Conservation (phyloP, 2,113 vertebrate genomes). For the Gasterosteus aculeatus region DNA sequence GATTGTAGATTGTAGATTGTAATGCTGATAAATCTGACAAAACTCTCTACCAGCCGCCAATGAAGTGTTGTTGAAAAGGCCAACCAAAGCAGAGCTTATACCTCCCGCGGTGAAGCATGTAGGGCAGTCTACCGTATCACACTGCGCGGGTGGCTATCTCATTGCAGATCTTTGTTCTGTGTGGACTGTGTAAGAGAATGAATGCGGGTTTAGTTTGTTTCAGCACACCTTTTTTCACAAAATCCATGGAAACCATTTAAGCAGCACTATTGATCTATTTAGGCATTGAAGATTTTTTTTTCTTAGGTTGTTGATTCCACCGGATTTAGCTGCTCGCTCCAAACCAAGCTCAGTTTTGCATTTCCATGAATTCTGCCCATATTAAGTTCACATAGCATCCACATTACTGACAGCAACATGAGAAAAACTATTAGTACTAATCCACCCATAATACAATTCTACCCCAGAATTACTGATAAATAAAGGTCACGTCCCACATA, state of each 20-base stretch:
- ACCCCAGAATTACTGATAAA: neutral
- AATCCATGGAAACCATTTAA: neutral
- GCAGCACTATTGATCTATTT: neutral
- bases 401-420: neutral
- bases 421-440: neutral
- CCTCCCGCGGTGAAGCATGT: constrained; percentile 67
- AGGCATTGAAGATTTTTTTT: neutral
- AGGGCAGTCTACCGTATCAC: constrained; percentile 53
- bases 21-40: constrained; percentile 47
- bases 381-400: neutral
- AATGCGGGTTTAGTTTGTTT: neutral
- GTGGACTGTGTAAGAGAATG: neutral
- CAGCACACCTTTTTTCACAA: too few relatives aligned
- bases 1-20: constrained; percentile 13
- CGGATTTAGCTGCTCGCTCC: neutral
- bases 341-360: neutral
- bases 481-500: neutral
- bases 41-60: constrained; percentile 41
- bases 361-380: neutral
- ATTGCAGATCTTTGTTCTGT: constrained; percentile 42
- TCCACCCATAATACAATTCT: neutral
- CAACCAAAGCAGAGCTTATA: constrained; percentile 31
- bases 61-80: constrained; percentile 63
- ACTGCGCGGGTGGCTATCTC: constrained; percentile 65
- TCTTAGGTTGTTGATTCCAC: neutral